Conservation (phyloP, 1,140 invertebrate species). For the Telenomus remus region DNA sequence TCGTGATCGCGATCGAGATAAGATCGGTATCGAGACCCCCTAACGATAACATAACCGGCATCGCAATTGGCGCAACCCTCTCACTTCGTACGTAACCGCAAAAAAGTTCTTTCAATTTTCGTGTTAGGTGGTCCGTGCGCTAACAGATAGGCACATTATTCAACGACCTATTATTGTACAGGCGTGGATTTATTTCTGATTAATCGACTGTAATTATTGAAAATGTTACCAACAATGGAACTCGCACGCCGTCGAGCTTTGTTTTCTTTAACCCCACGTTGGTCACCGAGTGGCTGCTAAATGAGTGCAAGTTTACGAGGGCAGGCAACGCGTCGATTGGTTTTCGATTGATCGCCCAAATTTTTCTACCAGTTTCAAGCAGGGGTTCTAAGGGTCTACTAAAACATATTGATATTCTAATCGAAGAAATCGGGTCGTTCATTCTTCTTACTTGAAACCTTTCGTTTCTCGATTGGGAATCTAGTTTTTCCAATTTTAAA, state of each 20-base stretch:
- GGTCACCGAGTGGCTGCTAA: constrained; percentile 22
- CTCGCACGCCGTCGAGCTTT: constrained; percentile 10
- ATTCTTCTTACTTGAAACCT: no score
- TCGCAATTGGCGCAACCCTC: constrained; percentile 2
- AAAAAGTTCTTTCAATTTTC: constrained; percentile 4
- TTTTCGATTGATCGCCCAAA: constrained; percentile 8
- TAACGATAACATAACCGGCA: constrained; percentile 13
- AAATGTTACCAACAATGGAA: constrained; percentile 29
- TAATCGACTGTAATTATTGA: constrained; percentile 37
- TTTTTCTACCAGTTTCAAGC: no score
- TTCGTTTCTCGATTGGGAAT: no score
- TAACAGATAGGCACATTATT: constrained; percentile 37
- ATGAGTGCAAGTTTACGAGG: constrained; percentile 8
- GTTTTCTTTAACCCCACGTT: constrained; percentile 27
- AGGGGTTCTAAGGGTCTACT: no score
- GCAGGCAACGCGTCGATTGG: constrained; percentile 12
- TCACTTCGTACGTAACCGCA: constrained; percentile 12
- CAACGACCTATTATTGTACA: constrained; percentile 16
- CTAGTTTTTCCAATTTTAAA: no score
- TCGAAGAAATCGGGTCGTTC: no score
- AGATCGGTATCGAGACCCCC: constrained; percentile 22
- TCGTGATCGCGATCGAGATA: constrained; percentile 32
- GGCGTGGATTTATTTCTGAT: constrained; percentile 42
- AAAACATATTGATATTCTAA: no score
- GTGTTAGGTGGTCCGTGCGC: constrained; percentile 27